A percentile compares a stretch with the other conserved stretches of the same genome.
Evolutionary conservation across 2,113 vertebrate species (phyloP).

Genomic region (Oreochromis tanganicae): DNA sequence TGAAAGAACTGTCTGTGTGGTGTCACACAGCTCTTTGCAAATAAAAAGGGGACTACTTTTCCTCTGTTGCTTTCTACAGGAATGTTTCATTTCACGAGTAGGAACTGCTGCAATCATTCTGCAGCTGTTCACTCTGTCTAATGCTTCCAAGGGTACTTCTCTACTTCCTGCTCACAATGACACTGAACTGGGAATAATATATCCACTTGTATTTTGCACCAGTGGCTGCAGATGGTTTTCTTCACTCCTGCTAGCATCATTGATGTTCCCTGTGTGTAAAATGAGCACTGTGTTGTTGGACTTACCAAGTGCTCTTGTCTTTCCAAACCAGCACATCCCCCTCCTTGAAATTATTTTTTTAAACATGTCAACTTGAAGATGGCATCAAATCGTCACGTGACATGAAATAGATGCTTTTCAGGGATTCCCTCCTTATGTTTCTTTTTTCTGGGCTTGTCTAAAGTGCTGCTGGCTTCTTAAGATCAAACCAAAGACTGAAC

Average conservation of each 20-base stretch:
- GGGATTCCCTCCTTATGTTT: slow-evolving; percentile 41
- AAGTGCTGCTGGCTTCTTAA: slow-evolving; percentile 13
- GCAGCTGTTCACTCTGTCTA: slow-evolving; percentile 1
- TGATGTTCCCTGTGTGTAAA: slow-evolving; percentile 32
- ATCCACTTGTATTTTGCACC: background rate
- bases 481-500: slow-evolving; percentile 59
- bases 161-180: background rate
- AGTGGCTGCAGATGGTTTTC: background rate
- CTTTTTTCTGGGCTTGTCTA: background rate
- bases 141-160: slow-evolving; percentile 21
- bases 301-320: slow-evolving; percentile 18
- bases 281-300: slow-evolving; percentile 12
- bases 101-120: slow-evolving; percentile 20
- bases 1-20: background rate
- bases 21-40: background rate
- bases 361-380: background rate
- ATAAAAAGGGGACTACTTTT: slow-evolving; percentile 5
- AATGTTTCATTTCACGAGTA: background rate
- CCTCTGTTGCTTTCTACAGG: slow-evolving; percentile 7
- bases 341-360: background rate
- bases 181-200: background rate
- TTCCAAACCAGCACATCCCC: background rate
- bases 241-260: slow-evolving; percentile 37
- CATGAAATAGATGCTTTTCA: slow-evolving; percentile 39
- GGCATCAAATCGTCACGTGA: background rate